These are phyloP conservation scores for Myxocyprinus asiaticus DNA, from an alignment of 2,113 vertebrate species.

Conservation along the genomic window DNA sequence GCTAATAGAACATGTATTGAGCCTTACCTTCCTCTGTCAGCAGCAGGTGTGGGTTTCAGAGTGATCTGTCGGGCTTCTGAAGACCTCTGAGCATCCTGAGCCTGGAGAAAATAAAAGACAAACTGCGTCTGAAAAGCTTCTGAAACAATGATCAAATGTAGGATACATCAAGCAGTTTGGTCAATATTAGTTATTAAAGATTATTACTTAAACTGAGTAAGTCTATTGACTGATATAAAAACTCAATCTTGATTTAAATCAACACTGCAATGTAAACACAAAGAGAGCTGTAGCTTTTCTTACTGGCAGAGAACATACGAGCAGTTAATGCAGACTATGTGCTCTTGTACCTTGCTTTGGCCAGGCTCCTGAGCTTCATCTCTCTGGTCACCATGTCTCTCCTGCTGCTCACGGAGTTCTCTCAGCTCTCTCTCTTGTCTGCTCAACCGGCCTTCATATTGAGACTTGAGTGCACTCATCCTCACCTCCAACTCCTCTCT, in stretches of 20 bases:
- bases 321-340: neutral
- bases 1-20: neutral
- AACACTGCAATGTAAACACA: too few relatives aligned
- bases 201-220: too few relatives aligned
- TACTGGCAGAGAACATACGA: neutral
- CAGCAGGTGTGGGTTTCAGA: conserved; percentile 87
- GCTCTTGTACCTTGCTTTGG: conserved; percentile 81
- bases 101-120: conserved; percentile 1
- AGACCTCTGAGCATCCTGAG: conserved; percentile 84
- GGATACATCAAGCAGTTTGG: too few relatives aligned
- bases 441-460: conserved; percentile 91
- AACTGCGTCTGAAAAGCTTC: too few relatives aligned
- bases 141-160: too few relatives aligned
- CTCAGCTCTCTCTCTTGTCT: conserved; percentile 90
- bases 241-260: too few relatives aligned
- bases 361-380: conserved; percentile 88
- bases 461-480: conserved; percentile 91
- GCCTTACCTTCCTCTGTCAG: conserved; percentile 93
- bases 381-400: conserved; percentile 90
- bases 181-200: neutral
- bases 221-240: too few relatives aligned
- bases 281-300: neutral
- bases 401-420: conserved; percentile 87
- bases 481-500: conserved; percentile 92
- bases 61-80: conserved; percentile 85